Evolutionary conservation across 2,888 invertebrate species (phyloP).

Genomic region (Augochlorella aurata): DNA sequence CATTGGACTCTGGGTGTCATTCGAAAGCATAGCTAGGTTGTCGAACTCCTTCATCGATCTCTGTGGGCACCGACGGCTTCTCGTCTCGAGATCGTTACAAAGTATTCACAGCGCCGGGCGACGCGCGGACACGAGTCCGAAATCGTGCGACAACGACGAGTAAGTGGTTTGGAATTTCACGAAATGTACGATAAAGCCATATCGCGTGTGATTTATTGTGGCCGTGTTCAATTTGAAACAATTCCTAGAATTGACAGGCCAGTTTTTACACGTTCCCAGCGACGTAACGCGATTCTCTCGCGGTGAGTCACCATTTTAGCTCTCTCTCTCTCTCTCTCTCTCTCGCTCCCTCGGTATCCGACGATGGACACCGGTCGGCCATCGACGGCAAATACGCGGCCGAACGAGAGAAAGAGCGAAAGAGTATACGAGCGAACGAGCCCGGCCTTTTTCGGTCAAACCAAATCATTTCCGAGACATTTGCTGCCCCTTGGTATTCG

Average conservation of each 20-base stretch:
- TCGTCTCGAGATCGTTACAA: background rate
- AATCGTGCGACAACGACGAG: too few species aligned
- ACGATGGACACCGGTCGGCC: background rate
- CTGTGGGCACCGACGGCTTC: background rate
- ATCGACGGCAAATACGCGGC: background rate
- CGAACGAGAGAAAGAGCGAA: background rate
- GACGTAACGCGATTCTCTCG: constrained; percentile 18
- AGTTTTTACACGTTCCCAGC: background rate
- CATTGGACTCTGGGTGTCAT: constrained; percentile 2
- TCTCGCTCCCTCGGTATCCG: background rate
- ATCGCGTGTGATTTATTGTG: background rate
- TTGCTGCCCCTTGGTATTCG: background rate
- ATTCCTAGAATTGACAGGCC: background rate
- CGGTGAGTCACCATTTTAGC: constrained; percentile 20
- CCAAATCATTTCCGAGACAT: background rate
- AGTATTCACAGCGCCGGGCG: background rate
- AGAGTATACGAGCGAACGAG: background rate
- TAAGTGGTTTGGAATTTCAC: background rate
- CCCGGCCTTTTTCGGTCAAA: background rate
- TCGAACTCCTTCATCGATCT: constrained; percentile 15
- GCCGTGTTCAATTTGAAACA: background rate
- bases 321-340: background rate
- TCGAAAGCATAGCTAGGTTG: constrained; percentile 9
- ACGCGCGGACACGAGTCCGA: too few species aligned
- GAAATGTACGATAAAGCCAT: background rate